Conservation (phyloP, 1,140 invertebrate genomes). For the Acyrthosiphon pisum region DNA sequence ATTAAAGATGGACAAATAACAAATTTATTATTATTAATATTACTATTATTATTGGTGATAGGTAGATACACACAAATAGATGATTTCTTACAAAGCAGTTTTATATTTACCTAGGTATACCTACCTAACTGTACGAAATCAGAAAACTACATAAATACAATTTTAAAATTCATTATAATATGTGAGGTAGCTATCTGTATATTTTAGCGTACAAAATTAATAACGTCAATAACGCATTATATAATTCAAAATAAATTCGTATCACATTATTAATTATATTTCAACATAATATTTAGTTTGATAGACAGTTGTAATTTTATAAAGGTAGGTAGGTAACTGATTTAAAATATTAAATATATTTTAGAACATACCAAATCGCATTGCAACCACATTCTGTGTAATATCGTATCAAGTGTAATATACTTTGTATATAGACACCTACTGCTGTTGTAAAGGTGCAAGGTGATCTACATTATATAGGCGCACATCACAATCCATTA, state of each 20-base stretch:
- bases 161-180: not conserved
- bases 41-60: no score
- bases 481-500: not conserved
- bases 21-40: no score
- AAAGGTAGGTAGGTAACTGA: not conserved
- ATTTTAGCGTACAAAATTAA: not conserved
- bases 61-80: no score
- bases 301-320: no score
- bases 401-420: not conserved
- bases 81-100: no score
- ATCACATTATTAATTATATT: not conserved
- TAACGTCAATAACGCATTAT: not conserved
- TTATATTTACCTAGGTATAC: no score
- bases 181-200: no score
- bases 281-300: not conserved
- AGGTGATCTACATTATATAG: constrained; percentile 25
- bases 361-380: not conserved
- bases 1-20: no score
- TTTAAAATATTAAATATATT: not conserved
- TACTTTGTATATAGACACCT: not conserved
- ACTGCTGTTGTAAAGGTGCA: constrained; percentile 5
- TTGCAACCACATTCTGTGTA: not conserved
- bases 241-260: not conserved
- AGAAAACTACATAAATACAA: not conserved
- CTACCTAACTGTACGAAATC: no score